phyloP scores from a whole-genome alignment of 1,140 invertebrate genomes.

The Drosophila subpulchrella region DNA sequence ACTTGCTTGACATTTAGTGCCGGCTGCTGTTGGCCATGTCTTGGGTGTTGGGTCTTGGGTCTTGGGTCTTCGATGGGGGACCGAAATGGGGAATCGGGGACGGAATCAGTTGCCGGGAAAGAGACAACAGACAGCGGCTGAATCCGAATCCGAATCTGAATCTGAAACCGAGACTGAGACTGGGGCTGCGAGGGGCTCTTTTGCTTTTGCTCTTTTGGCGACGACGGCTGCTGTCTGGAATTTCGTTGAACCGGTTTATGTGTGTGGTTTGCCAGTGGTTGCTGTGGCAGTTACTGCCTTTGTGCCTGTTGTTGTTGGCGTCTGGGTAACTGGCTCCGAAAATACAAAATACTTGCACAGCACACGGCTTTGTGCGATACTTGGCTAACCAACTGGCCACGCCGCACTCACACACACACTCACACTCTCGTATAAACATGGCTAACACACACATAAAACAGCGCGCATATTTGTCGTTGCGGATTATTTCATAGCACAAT shows the following conservation, averaged over 20 bases:
- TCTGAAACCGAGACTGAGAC: slow-evolving; percentile 14
- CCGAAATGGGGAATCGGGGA: slow-evolving; percentile 23
- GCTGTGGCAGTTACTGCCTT: slow-evolving; percentile 40
- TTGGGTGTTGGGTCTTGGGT: slow-evolving; percentile 5
- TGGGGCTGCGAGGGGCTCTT: neutral
- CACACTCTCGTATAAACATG: slow-evolving; percentile 25
- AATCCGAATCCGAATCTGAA: neutral
- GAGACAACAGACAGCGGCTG: neutral
- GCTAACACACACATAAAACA: slow-evolving; percentile 47
- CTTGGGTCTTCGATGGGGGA: slow-evolving; percentile 20
- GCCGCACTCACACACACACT: slow-evolving; percentile 38
- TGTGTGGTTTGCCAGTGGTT: slow-evolving; percentile 41
- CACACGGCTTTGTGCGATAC: slow-evolving; percentile 60
- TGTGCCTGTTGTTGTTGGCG: slow-evolving; percentile 43
- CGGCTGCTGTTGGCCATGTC: slow-evolving; percentile 50
- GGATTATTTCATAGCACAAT: slow-evolving; percentile 76
- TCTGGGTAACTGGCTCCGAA: slow-evolving; percentile 71
- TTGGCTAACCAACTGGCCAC: slow-evolving; percentile 74
- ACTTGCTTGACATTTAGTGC: slow-evolving; percentile 70
- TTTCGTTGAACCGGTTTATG: slow-evolving; percentile 72
- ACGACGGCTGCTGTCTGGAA: slow-evolving; percentile 59
- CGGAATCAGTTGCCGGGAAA: slow-evolving; percentile 9
- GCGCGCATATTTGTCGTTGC: slow-evolving; percentile 75
- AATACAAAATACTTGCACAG: slow-evolving; percentile 70
- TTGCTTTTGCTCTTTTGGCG: slow-evolving; percentile 31